These are phyloP conservation scores for Poeciliopsis retropinna DNA, from an alignment of 2,113 vertebrate species.

Conservation along the genomic window DNA sequence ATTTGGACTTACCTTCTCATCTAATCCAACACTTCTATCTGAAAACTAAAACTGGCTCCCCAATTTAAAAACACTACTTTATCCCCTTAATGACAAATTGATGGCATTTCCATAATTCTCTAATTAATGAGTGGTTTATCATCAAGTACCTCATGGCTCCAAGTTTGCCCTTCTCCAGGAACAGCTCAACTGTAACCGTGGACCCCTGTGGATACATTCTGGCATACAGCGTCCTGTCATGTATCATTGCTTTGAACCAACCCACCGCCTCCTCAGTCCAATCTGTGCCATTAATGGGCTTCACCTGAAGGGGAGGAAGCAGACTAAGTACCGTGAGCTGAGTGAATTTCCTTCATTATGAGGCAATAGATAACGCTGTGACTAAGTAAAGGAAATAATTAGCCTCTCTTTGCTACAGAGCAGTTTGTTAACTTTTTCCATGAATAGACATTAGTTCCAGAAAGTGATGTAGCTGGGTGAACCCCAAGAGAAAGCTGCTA, in stretches of 20 bases:
- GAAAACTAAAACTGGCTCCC: no score
- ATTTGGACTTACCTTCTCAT: not conserved
- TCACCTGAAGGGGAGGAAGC: slow-evolving; percentile 69
- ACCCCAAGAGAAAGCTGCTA: not conserved
- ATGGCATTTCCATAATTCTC: not conserved
- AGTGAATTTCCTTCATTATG: slow-evolving; percentile 57
- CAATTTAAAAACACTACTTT: no score
- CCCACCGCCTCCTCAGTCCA: slow-evolving; percentile 75
- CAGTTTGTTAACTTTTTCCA: slow-evolving; percentile 32
- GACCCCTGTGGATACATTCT: slow-evolving; percentile 67
- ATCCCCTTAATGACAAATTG: no score
- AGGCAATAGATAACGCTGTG: slow-evolving; percentile 37
- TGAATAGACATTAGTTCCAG: not conserved
- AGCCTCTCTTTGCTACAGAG: not conserved
- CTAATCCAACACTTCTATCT: not conserved
- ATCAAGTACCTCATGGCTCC: slow-evolving; percentile 77
- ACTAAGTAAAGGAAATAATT: slow-evolving; percentile 35
- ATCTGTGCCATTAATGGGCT: slow-evolving; percentile 65
- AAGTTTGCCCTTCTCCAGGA: slow-evolving; percentile 79
- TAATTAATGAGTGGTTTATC: slow-evolving; percentile 2
- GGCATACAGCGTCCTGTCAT: slow-evolving; percentile 72
- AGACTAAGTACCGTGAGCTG: slow-evolving; percentile 36
- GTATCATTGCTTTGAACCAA: slow-evolving; percentile 77
- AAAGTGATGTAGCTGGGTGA: not conserved
- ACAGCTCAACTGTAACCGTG: slow-evolving; percentile 72